Evolutionary conservation across 2,113 vertebrate genomes (phyloP).

Genomic region (Gambusia affinis): DNA sequence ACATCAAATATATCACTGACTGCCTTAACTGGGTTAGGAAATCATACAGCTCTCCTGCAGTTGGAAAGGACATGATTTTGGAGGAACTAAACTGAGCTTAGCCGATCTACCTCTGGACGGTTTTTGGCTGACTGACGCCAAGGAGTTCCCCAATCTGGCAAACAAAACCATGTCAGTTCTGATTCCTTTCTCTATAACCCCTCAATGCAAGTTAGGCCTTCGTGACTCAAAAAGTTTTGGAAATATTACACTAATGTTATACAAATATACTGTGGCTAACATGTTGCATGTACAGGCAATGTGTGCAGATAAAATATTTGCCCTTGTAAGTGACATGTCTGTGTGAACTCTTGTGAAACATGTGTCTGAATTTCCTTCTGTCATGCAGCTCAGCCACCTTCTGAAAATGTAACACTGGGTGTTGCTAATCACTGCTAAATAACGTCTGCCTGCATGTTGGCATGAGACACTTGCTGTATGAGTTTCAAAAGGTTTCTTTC

Average conservation of each 20-base stretch:
- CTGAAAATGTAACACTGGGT: conserved; percentile 24
- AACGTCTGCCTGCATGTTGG: conserved; percentile 27
- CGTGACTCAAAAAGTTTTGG: no score
- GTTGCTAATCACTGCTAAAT: conserved; percentile 63
- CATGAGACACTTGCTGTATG: conserved; percentile 30
- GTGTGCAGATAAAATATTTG: no score
- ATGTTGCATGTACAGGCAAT: no score
- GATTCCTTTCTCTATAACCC: no score
- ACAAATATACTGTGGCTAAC: no score
- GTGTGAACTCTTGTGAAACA: not conserved
- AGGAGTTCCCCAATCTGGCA: no score
- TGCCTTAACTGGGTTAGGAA: no score
- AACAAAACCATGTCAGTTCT: no score
- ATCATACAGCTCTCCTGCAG: no score
- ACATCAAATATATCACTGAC: no score
- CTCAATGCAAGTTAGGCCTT: no score
- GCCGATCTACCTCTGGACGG: not conserved
- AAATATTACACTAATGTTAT: no score
- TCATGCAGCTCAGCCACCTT: conserved; percentile 10
- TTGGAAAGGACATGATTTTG: not conserved
- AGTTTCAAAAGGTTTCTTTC: conserved; percentile 54
- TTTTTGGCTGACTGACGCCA: not conserved
- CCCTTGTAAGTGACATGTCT: not conserved
- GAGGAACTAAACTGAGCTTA: not conserved
- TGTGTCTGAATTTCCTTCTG: not conserved